These are phyloP conservation scores for Parapsyche elsis DNA, from an alignment of 1,140 invertebrate species.

Conservation along the genomic window DNA sequence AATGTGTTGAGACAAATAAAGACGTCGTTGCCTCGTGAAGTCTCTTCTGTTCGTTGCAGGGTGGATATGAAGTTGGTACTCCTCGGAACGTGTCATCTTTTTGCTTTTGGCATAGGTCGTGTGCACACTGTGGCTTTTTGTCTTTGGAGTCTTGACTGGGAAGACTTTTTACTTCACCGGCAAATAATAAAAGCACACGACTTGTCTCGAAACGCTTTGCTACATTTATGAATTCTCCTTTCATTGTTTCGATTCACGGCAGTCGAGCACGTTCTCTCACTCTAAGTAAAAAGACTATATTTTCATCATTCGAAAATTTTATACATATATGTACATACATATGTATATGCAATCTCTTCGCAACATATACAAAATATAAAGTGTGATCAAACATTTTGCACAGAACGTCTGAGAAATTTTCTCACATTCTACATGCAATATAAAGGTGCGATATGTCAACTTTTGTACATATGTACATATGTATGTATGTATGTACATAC, in stretches of 20 bases:
- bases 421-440: too few relatives aligned
- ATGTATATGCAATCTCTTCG: too few relatives aligned
- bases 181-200: slow-evolving; percentile 12
- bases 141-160: slow-evolving; percentile 14
- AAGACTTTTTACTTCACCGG: slow-evolving; percentile 8
- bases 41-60: neutral
- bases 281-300: neutral
- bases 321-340: too few relatives aligned
- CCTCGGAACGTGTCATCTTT: slow-evolving; percentile 23
- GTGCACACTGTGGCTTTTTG: slow-evolving; percentile 18
- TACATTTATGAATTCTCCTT: neutral
- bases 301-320: too few relatives aligned
- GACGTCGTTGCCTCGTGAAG: slow-evolving; percentile 1
- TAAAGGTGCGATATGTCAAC: too few relatives aligned
- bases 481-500: neutral
- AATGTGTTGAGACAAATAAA: neutral
- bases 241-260: slow-evolving; percentile 21
- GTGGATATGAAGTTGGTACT: neutral
- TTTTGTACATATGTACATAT: neutral
- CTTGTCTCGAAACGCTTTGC: neutral
- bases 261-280: neutral
- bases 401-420: too few relatives aligned
- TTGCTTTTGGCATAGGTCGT: slow-evolving; percentile 15
- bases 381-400: too few relatives aligned
- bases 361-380: too few relatives aligned